Evolutionary conservation across 2,797 vertebrate species (phyloP).

Genomic region (Hippoglossus hippoglossus): DNA sequence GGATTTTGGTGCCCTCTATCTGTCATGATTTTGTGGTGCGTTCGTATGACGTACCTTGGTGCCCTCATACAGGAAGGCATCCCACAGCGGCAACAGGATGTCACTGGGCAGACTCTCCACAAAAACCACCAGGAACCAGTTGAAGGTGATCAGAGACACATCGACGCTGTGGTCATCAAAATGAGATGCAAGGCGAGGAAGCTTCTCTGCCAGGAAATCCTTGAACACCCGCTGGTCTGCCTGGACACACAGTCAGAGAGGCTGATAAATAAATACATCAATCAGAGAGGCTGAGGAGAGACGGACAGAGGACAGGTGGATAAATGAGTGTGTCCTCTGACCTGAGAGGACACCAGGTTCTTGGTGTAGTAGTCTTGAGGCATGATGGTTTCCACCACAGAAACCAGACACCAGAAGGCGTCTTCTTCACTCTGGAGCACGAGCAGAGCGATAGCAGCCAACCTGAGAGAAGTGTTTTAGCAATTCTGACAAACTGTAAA

Average conservation of each 20-base stretch:
- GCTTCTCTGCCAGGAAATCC: conserved; percentile 92
- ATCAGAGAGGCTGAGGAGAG: too few species aligned
- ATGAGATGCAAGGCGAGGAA: conserved; percentile 89
- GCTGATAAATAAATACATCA: too few species aligned
- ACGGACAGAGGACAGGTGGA: too few species aligned
- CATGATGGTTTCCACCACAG: conserved; percentile 93
- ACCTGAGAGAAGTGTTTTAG: conserved; percentile 71
- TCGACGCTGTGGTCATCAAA: conserved; percentile 87
- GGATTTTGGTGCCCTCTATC: too few species aligned
- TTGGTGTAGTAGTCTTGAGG: conserved; percentile 94
- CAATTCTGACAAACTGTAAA: too few species aligned
- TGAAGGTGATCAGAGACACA: conserved; percentile 92
- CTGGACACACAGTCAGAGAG: conserved; percentile 66
- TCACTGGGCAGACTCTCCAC: conserved; percentile 93
- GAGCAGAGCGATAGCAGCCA: conserved; percentile 92
- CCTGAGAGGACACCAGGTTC: conserved; percentile 92
- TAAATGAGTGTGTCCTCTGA: conserved; percentile 58
- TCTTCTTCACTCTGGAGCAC: conserved; percentile 92
- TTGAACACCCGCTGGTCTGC: conserved; percentile 96
- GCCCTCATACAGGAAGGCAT: conserved; percentile 95
- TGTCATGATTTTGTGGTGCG: not conserved
- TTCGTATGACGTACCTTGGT: conserved; percentile 86
- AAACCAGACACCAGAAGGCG: conserved; percentile 94
- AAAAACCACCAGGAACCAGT: conserved; percentile 95
- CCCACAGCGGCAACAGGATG: conserved; percentile 94